Percentiles rank a stretch among this genome's conserved stretches.
These are phyloP conservation scores for Pseudococcus viburni DNA, from an alignment of 2,888 invertebrate species.

Conservation along the genomic window DNA sequence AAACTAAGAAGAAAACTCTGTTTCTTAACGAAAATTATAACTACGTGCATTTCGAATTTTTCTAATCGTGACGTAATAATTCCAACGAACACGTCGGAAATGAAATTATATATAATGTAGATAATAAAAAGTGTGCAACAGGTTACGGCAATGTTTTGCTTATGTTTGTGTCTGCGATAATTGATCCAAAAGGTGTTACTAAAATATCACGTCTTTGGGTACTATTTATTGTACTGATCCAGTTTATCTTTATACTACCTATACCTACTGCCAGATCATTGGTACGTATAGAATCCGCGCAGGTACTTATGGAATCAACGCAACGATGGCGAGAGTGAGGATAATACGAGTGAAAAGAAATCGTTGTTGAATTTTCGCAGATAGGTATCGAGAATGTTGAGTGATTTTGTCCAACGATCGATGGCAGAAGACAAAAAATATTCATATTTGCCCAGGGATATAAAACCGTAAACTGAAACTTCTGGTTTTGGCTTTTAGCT, in stretches of 20 bases:
- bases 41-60: constrained; percentile 63
- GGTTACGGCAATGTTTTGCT: constrained; percentile 59
- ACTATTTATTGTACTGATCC: constrained; percentile 46
- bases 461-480: no score
- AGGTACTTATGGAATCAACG: neutral
- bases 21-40: constrained; percentile 55
- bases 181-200: constrained; percentile 58
- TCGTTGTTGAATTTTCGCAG: neutral
- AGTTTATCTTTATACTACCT: neutral
- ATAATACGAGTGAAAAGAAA: neutral
- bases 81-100: constrained; percentile 60
- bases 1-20: constrained; percentile 47
- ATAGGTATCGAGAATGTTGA: no score
- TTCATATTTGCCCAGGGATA: neutral
- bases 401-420: no score
- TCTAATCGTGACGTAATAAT: constrained; percentile 60
- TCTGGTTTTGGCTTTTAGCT: no score
- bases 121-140: constrained; percentile 45
- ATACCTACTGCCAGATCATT: neutral
- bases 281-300: neutral
- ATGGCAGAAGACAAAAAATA: neutral
- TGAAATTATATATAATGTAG: constrained; percentile 61
- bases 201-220: constrained; percentile 51
- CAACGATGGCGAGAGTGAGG: constrained; percentile 22
- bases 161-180: constrained; percentile 53